Percentiles rank a stretch among this genome's conserved stretches.
Evolutionary conservation across 2,113 vertebrate species (phyloP).

Genomic region (Piaya cayana): DNA sequence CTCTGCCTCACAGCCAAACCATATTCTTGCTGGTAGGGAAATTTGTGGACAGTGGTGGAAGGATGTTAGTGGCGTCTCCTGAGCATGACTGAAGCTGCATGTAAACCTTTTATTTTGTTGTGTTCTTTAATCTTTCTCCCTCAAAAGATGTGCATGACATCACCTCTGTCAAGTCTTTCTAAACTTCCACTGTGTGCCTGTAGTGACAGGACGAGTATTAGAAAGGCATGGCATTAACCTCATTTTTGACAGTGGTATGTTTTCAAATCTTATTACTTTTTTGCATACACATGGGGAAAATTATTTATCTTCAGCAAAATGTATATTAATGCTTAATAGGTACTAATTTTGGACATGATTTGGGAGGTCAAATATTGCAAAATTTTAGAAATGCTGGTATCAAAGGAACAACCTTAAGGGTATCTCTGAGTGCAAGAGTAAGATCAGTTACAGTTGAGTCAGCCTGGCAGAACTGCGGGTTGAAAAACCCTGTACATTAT

Average conservation of each 20-base stretch:
- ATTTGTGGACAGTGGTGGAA: background rate
- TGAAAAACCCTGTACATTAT: background rate
- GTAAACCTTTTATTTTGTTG: background rate
- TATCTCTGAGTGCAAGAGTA: background rate
- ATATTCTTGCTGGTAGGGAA: background rate
- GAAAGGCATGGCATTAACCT: background rate
- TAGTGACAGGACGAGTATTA: background rate
- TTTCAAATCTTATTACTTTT: background rate
- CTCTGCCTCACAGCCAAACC: background rate
- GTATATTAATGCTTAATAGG: background rate
- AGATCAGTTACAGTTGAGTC: background rate
- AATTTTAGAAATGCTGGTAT: background rate
- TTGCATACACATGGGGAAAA: background rate
- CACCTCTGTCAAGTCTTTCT: background rate
- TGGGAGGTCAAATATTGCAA: background rate
- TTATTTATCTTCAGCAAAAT: background rate
- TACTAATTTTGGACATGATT: background rate
- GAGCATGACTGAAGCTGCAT: background rate
- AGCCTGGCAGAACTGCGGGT: background rate
- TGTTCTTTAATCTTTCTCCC: background rate
- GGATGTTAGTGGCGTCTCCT: background rate
- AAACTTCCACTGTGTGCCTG: background rate
- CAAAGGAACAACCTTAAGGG: background rate
- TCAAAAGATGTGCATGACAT: background rate
- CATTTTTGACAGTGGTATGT: background rate